Evolutionary conservation across 2,888 invertebrate species (phyloP), one percentile per base, ranked within the genome.

Genomic region (Adineta ricciae): DNA sequence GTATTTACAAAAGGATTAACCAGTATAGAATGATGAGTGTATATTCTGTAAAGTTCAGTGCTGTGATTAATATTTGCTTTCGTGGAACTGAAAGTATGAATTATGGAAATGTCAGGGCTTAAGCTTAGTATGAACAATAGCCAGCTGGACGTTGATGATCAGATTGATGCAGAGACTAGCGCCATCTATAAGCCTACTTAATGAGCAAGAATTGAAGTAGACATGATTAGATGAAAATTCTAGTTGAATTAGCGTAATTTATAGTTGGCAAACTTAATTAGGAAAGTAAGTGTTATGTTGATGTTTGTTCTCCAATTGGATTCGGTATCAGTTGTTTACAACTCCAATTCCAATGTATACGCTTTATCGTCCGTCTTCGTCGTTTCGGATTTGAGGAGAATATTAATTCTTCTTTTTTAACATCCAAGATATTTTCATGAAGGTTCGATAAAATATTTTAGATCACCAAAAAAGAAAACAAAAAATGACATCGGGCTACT

Each of bases 401-500:
- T 32, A 36, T 5, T 64, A 32, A 7, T 7, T 2, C 19, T 64
- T 32, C 24, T 46, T n/a, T n/a, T n/a, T n/a, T n/a, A n/a, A 27
- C 16, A 36, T 4, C 0, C 8, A 19, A 64, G 32, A 2, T 2
- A 14, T 19, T 32, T 32, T 32, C 16, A 11, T 27, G 32, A 19
- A 1, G 11, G 1, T 64, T 32, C 32, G 24, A 27, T 32, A 11
- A 19, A 64, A 19, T 32, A 64, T 64, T 64, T 36, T 36, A 64
- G 64, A 64, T 64, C 64, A 64, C 32, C 64, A 36, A 64, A 64
- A 5, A 36, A 19, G 19, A 32, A 32, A 32, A n/a, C 14, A 72
- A 90, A 88, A n/a, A 88, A 97, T 97, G 97, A 97, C 97, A 94
- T 97, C 96, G 95, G 96, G 95, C 92, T 92, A 90, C 87, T 89